Base-by-base conservation (phyloP, 2,888 invertebrate genomes). In the Laspeyria flexula region DNA sequence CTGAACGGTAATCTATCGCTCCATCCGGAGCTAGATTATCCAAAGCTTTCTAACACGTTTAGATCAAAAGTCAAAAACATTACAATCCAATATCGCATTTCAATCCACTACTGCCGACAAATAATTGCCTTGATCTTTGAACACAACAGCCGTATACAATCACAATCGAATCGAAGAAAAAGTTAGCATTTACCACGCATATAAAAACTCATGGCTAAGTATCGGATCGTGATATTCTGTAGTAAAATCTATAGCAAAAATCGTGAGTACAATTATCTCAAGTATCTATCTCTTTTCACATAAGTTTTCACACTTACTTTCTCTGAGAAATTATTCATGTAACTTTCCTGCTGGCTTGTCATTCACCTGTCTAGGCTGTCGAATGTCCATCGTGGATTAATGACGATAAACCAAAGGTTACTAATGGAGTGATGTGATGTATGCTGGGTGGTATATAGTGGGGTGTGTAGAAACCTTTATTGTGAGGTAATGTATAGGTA, bases 331-430 rank as follows among this genome's bases (percentile, higher is more conserved):
- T 63, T 60, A 62, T 67, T 73, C 50, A 51, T 46, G 42, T 47
- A 43, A 31, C 49, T 58, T 51, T 50, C 51, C 47, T 46, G 38
- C 37, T 43, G 23, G 39, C 45, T 35, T 69, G 63, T 68, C 71
- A 70, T 55, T 71, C 71, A 70, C 60, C 55, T 72, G 73, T 70
- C 65, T 65, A 60, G 61, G 55, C 64, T 72, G 75, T 71, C 65
- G 38, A n/a, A 16, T 45, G 58, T 31, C 50, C 55, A 57, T 56
- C 25, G 45, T 46, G 61, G 46, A 72, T 72, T 71, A 63, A 70
- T 63, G 65, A 57, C 52, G 46, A 43, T 44, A 31, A 59, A 65
- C 43, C 47, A 38, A 65, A 70, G 63, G 71, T 71, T 53, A 56
- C 63, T 70, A 65, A 68, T 71, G 63, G 63, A 60, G 12, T 13